These are phyloP conservation scores for Ambastaia sidthimunki DNA, from an alignment of 2,797 vertebrate genomes.

Conservation along the genomic window DNA sequence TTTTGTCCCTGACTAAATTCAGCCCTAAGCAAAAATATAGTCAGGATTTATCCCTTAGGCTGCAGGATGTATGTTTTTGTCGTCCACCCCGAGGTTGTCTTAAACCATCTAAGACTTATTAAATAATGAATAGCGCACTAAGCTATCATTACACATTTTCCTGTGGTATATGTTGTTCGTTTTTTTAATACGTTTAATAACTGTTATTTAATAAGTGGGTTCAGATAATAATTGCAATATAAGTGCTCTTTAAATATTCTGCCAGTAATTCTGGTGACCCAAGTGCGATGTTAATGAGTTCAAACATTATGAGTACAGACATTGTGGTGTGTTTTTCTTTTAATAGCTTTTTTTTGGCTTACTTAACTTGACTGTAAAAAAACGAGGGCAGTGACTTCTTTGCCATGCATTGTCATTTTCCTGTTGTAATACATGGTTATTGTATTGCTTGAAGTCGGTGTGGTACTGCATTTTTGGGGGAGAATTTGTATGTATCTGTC, in stretches of 20 bases:
- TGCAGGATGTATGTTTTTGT: constrained; percentile 32
- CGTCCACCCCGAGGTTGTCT: constrained; percentile 4
- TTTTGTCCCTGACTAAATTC: constrained; percentile 22
- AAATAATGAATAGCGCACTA: constrained; percentile 46
- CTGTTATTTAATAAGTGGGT: constrained; percentile 33
- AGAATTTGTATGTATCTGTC: neutral
- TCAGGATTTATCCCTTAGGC: constrained; percentile 19
- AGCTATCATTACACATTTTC: constrained; percentile 45
- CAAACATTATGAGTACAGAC: constrained; percentile 19
- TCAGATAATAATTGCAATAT: constrained; percentile 46
- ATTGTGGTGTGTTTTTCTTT: constrained; percentile 24
- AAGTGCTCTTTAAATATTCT: constrained; percentile 52
- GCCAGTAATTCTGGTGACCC: constrained; percentile 36
- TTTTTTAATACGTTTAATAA: constrained; percentile 16
- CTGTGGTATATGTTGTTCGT: neutral
- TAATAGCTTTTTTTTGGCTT: constrained; percentile 6
- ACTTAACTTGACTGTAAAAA: neutral
- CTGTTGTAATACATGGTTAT: neutral
- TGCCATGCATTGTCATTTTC: neutral
- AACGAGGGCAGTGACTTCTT: neutral
- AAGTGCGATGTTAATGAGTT: constrained; percentile 31
- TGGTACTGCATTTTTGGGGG: neutral
- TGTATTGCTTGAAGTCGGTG: neutral
- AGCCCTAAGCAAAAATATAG: constrained; percentile 14
- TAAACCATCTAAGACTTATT: constrained; percentile 25